Evolutionary conservation across 2,888 invertebrate genomes (phyloP).

Genomic region (Prionchulus punctatus): DNA sequence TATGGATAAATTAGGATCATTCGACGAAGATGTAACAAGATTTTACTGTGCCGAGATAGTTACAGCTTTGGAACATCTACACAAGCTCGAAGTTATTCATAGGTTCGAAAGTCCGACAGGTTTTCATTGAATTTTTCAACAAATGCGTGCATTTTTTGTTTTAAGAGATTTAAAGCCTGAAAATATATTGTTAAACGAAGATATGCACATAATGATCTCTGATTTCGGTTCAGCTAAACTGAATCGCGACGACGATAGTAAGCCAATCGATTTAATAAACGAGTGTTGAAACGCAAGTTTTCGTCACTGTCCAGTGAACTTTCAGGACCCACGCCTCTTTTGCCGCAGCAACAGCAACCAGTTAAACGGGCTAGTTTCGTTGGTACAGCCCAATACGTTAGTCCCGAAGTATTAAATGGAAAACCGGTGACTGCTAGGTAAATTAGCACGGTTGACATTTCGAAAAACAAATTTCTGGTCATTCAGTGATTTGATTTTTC

Average conservation of each 20-base stretch:
- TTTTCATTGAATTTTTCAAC: background rate
- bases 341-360: conserved; percentile 14
- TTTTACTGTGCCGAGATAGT: conserved; percentile 90
- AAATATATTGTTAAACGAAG: conserved; percentile 82
- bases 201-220: conserved; percentile 86
- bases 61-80: conserved; percentile 74
- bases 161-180: conserved; percentile 78
- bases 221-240: conserved; percentile 82
- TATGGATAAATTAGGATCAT: conserved; percentile 72
- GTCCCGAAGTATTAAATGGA: conserved; percentile 69
- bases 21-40: conserved; percentile 68
- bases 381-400: conserved; percentile 95
- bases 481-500: no score
- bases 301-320: background rate
- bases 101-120: conserved; percentile 38
- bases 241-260: conserved; percentile 8
- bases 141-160: background rate
- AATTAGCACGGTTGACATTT: background rate
- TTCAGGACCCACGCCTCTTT: background rate
- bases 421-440: conserved; percentile 21
- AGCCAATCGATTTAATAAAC: background rate
- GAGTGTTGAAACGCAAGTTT: background rate
- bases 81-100: conserved; percentile 71
- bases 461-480: no score
- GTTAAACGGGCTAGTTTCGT: conserved; percentile 51